These are phyloP conservation scores for Parus major DNA, from an alignment of 2,113 vertebrate genomes.

Conservation along the genomic window DNA sequence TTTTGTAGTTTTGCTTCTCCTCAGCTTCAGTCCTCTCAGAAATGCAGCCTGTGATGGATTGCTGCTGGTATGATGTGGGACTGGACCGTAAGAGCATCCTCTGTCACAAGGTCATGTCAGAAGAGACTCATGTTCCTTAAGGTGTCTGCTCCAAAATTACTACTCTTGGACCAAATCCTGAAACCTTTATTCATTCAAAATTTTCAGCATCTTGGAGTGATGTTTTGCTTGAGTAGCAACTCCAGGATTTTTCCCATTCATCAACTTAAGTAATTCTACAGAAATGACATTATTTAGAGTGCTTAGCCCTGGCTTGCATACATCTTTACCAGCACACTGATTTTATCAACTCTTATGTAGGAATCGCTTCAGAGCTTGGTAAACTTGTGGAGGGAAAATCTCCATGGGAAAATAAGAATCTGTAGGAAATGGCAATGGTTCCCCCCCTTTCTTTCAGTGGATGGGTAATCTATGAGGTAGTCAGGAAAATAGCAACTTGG, in stretches of 20 bases:
- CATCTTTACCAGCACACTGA: not conserved
- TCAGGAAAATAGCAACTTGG: slow-evolving; percentile 2
- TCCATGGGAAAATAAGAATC: not conserved
- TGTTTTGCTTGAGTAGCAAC: not conserved
- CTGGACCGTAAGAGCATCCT: not conserved
- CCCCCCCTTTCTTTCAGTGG: not conserved
- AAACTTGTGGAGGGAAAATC: not conserved
- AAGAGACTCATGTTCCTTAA: not conserved
- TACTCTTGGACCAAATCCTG: not conserved
- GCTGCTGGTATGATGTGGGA: not conserved
- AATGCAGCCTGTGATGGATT: not conserved
- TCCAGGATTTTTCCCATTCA: not conserved
- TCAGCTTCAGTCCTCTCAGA: not conserved
- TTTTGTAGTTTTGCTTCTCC: not conserved
- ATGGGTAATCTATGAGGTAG: slow-evolving; percentile 20
- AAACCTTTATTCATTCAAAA: not conserved
- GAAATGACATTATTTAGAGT: not conserved
- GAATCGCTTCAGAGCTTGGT: not conserved
- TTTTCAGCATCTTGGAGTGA: not conserved
- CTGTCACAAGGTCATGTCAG: not conserved
- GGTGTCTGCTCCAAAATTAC: not conserved
- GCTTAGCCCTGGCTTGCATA: not conserved
- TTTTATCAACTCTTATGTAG: not conserved
- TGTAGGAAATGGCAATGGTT: not conserved
- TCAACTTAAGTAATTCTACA: not conserved